These are phyloP conservation scores for Macquaria ambigua DNA, from an alignment of 2,113 vertebrate genomes.

Conservation along the genomic window DNA sequence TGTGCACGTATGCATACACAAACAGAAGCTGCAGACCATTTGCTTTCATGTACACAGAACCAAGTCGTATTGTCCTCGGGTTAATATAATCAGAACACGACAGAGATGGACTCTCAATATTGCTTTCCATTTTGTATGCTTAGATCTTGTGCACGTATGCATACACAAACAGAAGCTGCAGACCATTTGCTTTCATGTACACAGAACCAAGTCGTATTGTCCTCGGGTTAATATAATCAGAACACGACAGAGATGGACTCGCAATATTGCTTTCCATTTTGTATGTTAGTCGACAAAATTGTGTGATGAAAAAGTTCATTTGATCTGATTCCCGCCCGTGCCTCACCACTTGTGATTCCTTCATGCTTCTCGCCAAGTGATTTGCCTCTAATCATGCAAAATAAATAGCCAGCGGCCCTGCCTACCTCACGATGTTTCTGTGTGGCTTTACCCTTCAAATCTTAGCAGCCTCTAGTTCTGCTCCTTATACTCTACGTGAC, in stretches of 20 bases:
- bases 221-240: not conserved
- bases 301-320: not conserved
- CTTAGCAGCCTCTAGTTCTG: no score
- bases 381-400: not conserved
- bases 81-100: not conserved
- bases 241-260: not conserved
- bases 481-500: no score
- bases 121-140: not conserved
- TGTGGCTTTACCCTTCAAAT: no score
- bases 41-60: slow-evolving; percentile 1
- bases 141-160: not conserved
- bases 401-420: no score
- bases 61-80: not conserved
- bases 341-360: not conserved
- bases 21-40: slow-evolving; percentile 10
- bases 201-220: slow-evolving; percentile 13
- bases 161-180: not conserved
- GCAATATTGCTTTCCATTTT: not conserved
- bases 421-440: no score
- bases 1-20: not conserved
- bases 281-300: not conserved
- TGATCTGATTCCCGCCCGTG: not conserved
- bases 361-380: not conserved
- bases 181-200: not conserved
- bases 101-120: not conserved